These are phyloP conservation scores for Danio rerio DNA, from an alignment of 2,113 vertebrate species.

Conservation along the genomic window DNA sequence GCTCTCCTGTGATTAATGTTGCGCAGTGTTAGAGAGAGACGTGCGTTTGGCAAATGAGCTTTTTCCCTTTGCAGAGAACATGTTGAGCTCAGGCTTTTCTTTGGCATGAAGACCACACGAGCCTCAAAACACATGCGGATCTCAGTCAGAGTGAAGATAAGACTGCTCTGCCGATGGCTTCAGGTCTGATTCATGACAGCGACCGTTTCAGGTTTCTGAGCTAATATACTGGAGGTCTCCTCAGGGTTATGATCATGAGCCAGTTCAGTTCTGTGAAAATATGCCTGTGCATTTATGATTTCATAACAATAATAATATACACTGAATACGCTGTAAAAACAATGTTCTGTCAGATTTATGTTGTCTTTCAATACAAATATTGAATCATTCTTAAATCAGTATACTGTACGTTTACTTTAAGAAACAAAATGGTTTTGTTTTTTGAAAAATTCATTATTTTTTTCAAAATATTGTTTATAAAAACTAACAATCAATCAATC, in stretches of 20 bases:
- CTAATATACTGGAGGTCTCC: background rate
- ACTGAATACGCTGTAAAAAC: background rate
- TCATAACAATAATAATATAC: background rate
- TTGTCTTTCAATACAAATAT: too few species aligned
- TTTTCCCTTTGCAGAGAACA: slow-evolving; percentile 13
- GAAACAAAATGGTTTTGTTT: too few species aligned
- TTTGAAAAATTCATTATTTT: too few species aligned
- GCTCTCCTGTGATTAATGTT: slow-evolving; percentile 20
- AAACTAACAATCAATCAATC: too few species aligned
- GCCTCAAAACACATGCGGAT: background rate
- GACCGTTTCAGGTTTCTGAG: background rate
- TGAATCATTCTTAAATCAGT: too few species aligned
- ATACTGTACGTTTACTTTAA: too few species aligned
- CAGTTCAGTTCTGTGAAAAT: background rate
- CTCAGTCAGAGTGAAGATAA: background rate
- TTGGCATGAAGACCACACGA: background rate
- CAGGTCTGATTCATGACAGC: background rate
- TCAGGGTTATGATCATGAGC: background rate
- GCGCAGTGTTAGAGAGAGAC: background rate
- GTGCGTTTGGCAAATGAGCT: background rate
- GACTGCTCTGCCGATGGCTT: background rate
- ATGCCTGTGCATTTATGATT: background rate
- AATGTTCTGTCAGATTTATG: too few species aligned
- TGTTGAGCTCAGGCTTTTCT: background rate
- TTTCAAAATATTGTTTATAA: too few species aligned